A percentile compares a stretch with the other conserved stretches of the same genome.
Evolutionary conservation across 2,888 invertebrate species (phyloP).

Genomic region (Lordiphosa fenestrarum): DNA sequence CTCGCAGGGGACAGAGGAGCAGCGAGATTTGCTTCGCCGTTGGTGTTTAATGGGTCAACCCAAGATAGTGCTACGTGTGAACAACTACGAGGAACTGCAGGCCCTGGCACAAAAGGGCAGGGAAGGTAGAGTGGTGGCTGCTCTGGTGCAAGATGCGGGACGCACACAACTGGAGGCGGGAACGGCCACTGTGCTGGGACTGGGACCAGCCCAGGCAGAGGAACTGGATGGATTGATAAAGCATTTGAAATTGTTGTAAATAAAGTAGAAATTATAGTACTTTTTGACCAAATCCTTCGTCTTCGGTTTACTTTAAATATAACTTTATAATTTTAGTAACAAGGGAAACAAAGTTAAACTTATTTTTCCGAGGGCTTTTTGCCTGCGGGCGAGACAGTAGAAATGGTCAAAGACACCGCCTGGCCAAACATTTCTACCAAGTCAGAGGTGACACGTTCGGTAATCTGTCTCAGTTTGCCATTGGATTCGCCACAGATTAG

Average conservation of each 20-base stretch:
- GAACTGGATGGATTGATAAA: conserved; percentile 84
- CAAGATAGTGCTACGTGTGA: conserved; percentile 86
- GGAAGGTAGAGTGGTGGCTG: conserved; percentile 81
- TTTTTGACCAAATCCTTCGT: too few relatives aligned
- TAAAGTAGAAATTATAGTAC: too few relatives aligned
- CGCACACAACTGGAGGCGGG: conserved; percentile 86
- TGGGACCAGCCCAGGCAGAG: conserved; percentile 85
- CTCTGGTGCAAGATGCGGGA: conserved; percentile 87
- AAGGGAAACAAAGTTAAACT: conserved; percentile 15
- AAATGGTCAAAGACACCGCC: conserved; percentile 80
- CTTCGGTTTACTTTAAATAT: too few relatives aligned
- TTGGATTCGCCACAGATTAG: conserved; percentile 86
- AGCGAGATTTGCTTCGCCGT: conserved; percentile 79
- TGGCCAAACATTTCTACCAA: conserved; percentile 85
- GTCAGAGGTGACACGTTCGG: conserved; percentile 84
- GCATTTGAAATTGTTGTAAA: conserved; percentile 83
- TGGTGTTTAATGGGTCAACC: conserved; percentile 87
- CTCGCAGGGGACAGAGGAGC: conserved; percentile 51
- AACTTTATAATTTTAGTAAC: conserved; percentile 19
- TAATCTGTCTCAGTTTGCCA: conserved; percentile 86
- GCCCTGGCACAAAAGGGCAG: conserved; percentile 82
- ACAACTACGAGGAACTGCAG: conserved; percentile 81
- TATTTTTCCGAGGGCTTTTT: conserved; percentile 24
- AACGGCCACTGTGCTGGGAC: conserved; percentile 86
- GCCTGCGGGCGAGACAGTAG: conserved; percentile 51